Conservation (phyloP, 2,888 invertebrate species). For the Branchellion lobata region DNA sequence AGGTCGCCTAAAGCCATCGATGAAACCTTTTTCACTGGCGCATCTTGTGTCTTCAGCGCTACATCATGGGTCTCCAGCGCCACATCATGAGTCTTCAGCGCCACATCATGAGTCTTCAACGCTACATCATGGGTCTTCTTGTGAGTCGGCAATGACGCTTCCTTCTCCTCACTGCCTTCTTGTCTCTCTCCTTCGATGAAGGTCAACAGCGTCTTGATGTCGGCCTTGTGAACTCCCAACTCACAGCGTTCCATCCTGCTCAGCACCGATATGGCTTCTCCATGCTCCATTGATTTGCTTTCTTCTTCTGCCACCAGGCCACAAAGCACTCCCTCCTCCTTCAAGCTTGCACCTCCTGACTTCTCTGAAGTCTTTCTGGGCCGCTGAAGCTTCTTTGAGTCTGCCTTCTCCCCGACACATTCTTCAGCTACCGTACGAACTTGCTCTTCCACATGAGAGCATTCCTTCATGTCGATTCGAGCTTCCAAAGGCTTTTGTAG, state of each 20-base stretch:
- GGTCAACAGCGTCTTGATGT: not conserved
- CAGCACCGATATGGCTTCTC: not conserved
- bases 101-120: too few species aligned
- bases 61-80: not conserved
- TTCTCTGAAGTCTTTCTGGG: not conserved
- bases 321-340: not conserved
- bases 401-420: too few species aligned
- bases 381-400: too few species aligned
- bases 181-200: conserved; percentile 8
- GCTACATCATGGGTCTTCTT: not conserved
- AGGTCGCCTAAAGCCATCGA: not conserved
- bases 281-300: not conserved
- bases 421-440: not conserved
- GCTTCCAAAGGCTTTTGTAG: not conserved
- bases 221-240: not conserved
- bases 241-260: not conserved
- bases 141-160: not conserved
- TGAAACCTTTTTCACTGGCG: not conserved
- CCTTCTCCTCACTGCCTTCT: not conserved
- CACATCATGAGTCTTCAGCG: not conserved
- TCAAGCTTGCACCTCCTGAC: not conserved
- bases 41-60: not conserved
- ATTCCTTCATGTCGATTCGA: not conserved
- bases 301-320: not conserved
- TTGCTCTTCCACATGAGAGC: not conserved